Evolutionary conservation across 2,888 invertebrate genomes (phyloP), one percentile per base, ranked within the genome.

Genomic region (Chalcis sispes): DNA sequence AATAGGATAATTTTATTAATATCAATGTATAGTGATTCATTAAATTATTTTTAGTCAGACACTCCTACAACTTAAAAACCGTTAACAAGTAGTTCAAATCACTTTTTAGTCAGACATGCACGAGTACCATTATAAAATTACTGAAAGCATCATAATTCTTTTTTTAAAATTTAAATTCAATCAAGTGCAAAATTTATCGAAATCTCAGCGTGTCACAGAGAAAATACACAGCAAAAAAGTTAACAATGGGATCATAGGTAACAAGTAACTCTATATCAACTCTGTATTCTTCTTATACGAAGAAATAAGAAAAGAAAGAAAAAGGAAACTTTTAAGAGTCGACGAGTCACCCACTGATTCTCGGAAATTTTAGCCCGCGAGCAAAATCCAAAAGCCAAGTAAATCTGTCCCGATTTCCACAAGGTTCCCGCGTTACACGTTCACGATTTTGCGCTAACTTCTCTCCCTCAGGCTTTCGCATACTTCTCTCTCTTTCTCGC

Each of bases 351-450:
- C 42, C 42, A 4, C 18, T n/a, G 64, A 64, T 23, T 40, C 50
- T 36, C 5, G 4, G 23, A 20, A 13, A 29, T 23, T 46, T 15
- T 46, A 46, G 2, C 8, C 18, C 65, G 10, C 20, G 18, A 18
- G 23, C n/a, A n/a, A n/a, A n/a, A 5, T 36, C 29, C 15, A 77
- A 81, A 80, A 80, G 79, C 79, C 82, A 78, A 83, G 78, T 80
- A 82, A 83, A 83, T 82, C 81, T 82, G 80, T 82, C 81, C 78
- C 81, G 82, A 80, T 83, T 82, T 80, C 79, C 77, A 72, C n/a
- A 58, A 70, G 79, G 81, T 78, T 65, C 66, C 36, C 27, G 73
- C 20, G 20, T 36, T 36, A 10, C 10, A 20, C 20, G 7, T 15
- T 20, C 50, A 20, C 50, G 50, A 3, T 2, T 46, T 36, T 36